These are phyloP conservation scores for Rutilus rutilus DNA, from an alignment of 2,113 vertebrate genomes.

Conservation along the genomic window DNA sequence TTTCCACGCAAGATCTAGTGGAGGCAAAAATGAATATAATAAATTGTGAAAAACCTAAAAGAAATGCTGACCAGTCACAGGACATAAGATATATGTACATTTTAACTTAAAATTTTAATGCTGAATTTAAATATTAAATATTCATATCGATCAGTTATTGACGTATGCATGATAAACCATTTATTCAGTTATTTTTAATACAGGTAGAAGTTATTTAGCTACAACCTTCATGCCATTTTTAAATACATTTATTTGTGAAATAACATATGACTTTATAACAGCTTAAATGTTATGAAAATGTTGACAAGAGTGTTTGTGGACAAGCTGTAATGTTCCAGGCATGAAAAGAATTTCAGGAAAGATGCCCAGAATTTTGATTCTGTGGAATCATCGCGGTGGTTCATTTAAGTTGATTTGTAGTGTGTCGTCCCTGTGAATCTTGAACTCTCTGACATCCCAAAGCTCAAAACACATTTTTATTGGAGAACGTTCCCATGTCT, in stretches of 20 bases:
- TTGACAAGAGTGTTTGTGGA: background rate
- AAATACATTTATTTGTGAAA: background rate
- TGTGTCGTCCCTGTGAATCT: background rate
- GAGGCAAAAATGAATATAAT: background rate
- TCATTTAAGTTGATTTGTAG: background rate
- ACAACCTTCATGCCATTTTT: background rate
- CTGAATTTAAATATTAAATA: background rate
- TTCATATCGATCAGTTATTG: background rate
- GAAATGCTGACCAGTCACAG: background rate
- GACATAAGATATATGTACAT: background rate
- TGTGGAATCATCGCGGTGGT: background rate
- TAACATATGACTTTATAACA: background rate
- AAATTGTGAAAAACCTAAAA: background rate
- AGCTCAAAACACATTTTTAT: conserved; percentile 5
- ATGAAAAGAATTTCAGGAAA: background rate
- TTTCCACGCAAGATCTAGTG: background rate
- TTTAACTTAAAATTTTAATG: background rate
- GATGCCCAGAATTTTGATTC: background rate
- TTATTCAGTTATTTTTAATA: background rate
- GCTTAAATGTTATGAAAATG: background rate
- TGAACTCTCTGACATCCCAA: background rate
- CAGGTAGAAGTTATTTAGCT: background rate
- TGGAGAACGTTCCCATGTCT: background rate
- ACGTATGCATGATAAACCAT: background rate
- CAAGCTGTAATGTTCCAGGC: background rate